Percentiles rank a stretch among this genome's conserved stretches.
phyloP scores from a whole-genome alignment of 2,797 vertebrate genomes.

The Pristis pectinata region DNA sequence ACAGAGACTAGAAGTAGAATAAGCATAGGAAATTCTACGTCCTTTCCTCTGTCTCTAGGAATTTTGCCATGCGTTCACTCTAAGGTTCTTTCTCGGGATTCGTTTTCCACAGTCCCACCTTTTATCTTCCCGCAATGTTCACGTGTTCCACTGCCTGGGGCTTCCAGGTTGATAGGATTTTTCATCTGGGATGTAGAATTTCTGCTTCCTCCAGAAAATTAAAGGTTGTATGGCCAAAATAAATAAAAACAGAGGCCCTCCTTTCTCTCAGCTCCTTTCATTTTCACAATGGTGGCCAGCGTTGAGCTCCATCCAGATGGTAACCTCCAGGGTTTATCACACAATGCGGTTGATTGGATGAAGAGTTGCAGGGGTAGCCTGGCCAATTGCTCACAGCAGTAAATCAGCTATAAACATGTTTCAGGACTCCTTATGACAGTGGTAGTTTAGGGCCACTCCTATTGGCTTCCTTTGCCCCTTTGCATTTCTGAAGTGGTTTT shows the following conservation, averaged over 20 bases:
- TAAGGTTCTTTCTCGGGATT: background rate
- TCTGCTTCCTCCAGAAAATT: background rate
- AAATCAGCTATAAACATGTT: background rate
- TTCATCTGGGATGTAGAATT: background rate
- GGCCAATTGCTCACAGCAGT: background rate
- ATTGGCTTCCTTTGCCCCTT: background rate
- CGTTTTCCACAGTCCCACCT: background rate
- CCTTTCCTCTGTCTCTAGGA: background rate
- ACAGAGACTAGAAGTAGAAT: background rate
- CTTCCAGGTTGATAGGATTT: background rate
- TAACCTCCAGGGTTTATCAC: background rate
- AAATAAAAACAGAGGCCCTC: background rate
- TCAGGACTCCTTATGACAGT: background rate
- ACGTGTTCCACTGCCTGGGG: background rate
- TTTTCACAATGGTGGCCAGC: background rate
- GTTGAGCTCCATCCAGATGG: background rate
- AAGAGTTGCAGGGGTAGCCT: background rate
- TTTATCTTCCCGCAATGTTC: background rate
- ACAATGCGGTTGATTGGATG: background rate
- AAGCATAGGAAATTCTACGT: background rate
- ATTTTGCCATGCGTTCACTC: background rate
- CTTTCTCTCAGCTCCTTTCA: background rate
- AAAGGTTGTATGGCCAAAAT: background rate
- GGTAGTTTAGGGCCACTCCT: background rate
- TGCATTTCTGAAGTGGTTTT: background rate